Conservation (phyloP, 2,888 invertebrate genomes). For the Perizoma affinitatum region DNA sequence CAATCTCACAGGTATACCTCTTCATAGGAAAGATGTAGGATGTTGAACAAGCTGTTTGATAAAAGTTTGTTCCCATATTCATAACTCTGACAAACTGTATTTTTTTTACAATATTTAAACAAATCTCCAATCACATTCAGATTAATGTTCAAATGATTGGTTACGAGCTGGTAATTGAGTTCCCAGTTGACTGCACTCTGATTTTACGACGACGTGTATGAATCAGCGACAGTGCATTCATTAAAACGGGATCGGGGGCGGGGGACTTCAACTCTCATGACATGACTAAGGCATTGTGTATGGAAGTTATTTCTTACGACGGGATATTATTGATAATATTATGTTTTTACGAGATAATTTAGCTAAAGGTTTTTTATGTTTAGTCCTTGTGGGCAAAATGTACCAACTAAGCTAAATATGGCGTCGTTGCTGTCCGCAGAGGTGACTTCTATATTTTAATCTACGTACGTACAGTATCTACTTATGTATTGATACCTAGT, state of each 20-base stretch:
- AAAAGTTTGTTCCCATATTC: too few relatives aligned
- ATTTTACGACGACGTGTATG: slow-evolving; percentile 68
- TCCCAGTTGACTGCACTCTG: slow-evolving; percentile 60
- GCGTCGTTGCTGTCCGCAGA: background rate
- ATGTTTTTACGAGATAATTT: too few relatives aligned
- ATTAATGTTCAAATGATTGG: slow-evolving; percentile 43
- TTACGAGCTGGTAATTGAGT: slow-evolving; percentile 52
- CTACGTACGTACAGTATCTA: too few relatives aligned
- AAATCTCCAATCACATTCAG: slow-evolving; percentile 34
- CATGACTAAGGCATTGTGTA: slow-evolving; percentile 54
- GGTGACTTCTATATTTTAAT: background rate
- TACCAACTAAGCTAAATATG: too few relatives aligned
- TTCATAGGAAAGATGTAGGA: background rate
- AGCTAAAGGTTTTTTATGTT: too few relatives aligned
- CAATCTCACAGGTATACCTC: too few relatives aligned
- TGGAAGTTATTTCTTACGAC: slow-evolving; percentile 14
- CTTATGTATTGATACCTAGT: too few relatives aligned
- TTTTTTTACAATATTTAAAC: slow-evolving; percentile 5
- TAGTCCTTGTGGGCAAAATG: too few relatives aligned
- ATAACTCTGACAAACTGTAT: background rate
- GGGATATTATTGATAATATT: background rate
- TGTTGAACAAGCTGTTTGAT: background rate
- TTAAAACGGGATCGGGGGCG: slow-evolving; percentile 55
- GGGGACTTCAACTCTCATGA: slow-evolving; percentile 36
- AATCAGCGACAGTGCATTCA: slow-evolving; percentile 67